Base-by-base conservation (phyloP, 2,113 vertebrate genomes). In the Octodon degus region DNA sequence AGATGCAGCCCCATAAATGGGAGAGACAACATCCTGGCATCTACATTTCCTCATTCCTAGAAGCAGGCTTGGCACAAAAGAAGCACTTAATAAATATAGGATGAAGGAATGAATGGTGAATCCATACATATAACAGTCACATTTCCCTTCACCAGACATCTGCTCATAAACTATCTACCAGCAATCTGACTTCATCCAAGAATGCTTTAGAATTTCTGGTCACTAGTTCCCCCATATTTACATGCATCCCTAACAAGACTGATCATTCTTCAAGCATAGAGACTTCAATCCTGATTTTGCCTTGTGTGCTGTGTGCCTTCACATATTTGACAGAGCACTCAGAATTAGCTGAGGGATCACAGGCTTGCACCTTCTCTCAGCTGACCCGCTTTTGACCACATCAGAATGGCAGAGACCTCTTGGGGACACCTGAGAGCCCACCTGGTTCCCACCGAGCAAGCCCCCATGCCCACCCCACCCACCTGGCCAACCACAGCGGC, bases 181-280 rank as follows among this genome's bases (percentile, higher is more conserved):
- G 43, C 90, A 19, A 43, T 32, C 22, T 68, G 37, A 68, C 13
- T 55, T 83, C 50, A 89, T 14, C 6, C 37, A 74, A 88, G 60
- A 77, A 63, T 2, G 6, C 27, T 43, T 92, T 22, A 2, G 27
- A 24, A 22, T 43, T 72, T 47, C 53, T 79, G 8, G 9, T 37
- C 19, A 62, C 25, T 20, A 24, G 30, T 34, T 22, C 10, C 32
- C 30, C 60, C 34, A 1, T 37, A 20, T 25, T 84, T 47, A 50
- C 37, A 9, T 24, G 77, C 6, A 63, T 34, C 32, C 60, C 32
- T 32, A 25, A 20, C 0, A 83, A 70, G 55, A 88, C 0, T 10
- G 19, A 17, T 20, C 2, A 9, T 9, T 25, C 2, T n/a, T 68
- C 53, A 16, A 58, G 5, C 3, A 5, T 1, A 30, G 7, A 37